Percentiles rank a stretch among this genome's conserved stretches.
These are phyloP conservation scores for Drosophila malerkotliana DNA, from an alignment of 1,140 invertebrate species.

Conservation along the genomic window DNA sequence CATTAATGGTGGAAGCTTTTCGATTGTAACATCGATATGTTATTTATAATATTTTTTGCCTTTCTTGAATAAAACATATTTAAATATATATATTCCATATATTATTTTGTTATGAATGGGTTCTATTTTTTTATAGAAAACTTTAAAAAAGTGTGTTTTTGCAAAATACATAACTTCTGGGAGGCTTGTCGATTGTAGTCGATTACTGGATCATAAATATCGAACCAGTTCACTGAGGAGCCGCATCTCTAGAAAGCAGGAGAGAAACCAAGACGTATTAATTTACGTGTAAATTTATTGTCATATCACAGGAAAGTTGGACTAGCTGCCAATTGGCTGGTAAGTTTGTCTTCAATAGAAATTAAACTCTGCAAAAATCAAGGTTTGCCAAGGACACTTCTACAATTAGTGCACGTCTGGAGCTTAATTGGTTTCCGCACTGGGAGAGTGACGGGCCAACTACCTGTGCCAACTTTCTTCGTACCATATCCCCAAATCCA, in stretches of 20 bases:
- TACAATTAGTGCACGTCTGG: not conserved
- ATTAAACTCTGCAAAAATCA: not conserved
- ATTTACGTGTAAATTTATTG: slow-evolving; percentile 29
- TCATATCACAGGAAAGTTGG: not conserved
- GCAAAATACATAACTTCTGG: no score
- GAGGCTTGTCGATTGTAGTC: not conserved
- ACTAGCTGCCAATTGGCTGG: not conserved
- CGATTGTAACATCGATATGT: slow-evolving; percentile 1
- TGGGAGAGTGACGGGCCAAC: not conserved
- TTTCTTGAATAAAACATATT: no score
- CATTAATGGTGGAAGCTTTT: not conserved
- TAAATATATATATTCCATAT: no score
- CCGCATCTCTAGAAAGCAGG: not conserved
- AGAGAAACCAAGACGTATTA: slow-evolving; percentile 15
- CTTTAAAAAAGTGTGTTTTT: no score
- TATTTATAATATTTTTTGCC: not conserved
- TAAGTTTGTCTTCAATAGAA: slow-evolving; percentile 4
- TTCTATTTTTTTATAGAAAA: no score
- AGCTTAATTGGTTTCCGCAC: not conserved
- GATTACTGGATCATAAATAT: not conserved
- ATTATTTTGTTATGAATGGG: no score
- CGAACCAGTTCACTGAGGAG: not conserved
- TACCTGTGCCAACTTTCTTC: slow-evolving; percentile 3
- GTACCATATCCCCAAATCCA: not conserved
- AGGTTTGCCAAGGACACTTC: not conserved